Evolutionary conservation across 2,797 vertebrate species (phyloP), one percentile per base, ranked within the genome.

Genomic region (Anabas testudineus): DNA sequence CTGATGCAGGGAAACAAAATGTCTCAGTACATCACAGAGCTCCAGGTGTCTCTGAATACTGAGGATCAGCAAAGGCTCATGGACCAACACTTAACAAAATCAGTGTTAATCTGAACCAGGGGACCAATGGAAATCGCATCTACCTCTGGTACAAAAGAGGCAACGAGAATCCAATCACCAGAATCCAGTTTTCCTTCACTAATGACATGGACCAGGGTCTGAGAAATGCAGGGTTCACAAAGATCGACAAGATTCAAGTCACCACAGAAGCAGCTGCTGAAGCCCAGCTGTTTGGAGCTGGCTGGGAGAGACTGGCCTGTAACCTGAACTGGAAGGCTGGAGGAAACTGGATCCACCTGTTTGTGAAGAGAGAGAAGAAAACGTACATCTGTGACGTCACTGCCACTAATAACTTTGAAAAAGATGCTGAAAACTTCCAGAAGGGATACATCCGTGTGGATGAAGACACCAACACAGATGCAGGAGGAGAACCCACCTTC

Each of bases 131-230:
- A 55, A 56, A 65, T 0, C 0, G 0, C 4, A 41, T 52, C 36
- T 68, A 19, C 6, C 0, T 78, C 6, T 82, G 67, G 71, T 71
- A 61, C 37, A 71, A 63, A 43, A 54, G 26, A 18, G 57, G 15
- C 14, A 0, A 0, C n/a, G 0, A 3, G 2, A 1, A 1, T 2
- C 9, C 61, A 21, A 37, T 81, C 64, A 71, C 71, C 58, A 71
- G 39, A 32, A 0, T 82, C 34, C 76, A 83, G 10, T 0, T 56
- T 1, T 13, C 74, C 16, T 76, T 66, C 65, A 47, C 1, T 0
- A 0, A 26, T 4, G 2, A 12, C 0, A 78, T 78, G 82, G 10
- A 0, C 14, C 5, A 0, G 14, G 78, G 48, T 10, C n/a, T 84
- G 60, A 39, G 4, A 1, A 12, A 10, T 0, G 60, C 56, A 34